Evolutionary conservation across 2,113 vertebrate genomes (phyloP), one percentile per base, ranked within the genome.

Genomic region (Epinephelus cyanopodus): DNA sequence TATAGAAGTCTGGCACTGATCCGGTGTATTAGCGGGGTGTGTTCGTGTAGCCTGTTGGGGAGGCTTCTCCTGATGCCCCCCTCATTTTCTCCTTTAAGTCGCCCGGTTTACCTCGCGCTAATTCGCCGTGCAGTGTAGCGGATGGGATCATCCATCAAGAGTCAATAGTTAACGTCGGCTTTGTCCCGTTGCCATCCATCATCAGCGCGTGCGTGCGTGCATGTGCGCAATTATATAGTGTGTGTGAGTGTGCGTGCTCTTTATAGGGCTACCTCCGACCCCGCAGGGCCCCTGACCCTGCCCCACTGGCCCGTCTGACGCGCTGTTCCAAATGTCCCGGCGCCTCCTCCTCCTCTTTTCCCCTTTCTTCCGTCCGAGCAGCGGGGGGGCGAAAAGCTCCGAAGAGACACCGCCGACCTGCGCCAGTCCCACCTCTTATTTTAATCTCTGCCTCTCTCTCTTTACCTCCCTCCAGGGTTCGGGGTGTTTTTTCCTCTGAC

Each of bases 131-230:
- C 77, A 90, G 86, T 87, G 91, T 66, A 84, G 90, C 87, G 89
- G 92, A 91, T 86, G 84, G 91, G 88, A 92, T 93, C 93, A 96
- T 96, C 94, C 90, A 96, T 96, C 95, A 96, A 89, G 89, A 95
- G 95, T 95, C 94, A 96, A 95, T 96, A 92, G 92, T 95, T 95
- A 95, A 95, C 92, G 82, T 89, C 89, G 86, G 83, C 93, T 95
- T 95, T 95, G 93, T 95, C 80, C 85, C 67, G 21, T 53, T 85
- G 79, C 87, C 86, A 95, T 96, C 92, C 86, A 95, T 96, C 95
- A 95, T 93, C 79, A 58, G 67, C 61, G 50, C 50, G 84, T 83
- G 84, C 82, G 81, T 64, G 79, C 29, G 54, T 78, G 52, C 62
- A 23, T 39, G 82, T 29, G 73, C 47, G 48, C 52, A 23, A 21